Evolutionary conservation across 2,113 vertebrate genomes (phyloP), one percentile per base, ranked within the genome.

Genomic region (Lonchura striata): DNA sequence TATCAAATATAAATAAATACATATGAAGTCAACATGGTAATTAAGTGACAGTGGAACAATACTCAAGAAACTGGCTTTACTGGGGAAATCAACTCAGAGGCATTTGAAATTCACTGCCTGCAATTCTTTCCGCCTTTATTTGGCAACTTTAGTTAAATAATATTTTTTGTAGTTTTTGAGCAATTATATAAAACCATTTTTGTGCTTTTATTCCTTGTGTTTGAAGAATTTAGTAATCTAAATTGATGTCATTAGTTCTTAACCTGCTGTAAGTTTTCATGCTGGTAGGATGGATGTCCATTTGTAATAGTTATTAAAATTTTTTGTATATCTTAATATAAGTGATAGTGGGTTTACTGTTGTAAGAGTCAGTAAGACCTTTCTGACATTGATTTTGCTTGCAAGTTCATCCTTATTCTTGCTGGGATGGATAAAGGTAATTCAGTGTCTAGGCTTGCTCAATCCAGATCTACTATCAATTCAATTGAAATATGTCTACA

Each of bases 401-500:
- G 95, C 88, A 95, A 90, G 96, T 94, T 95, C 92, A 95, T 94
- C 96, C 96, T 95, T 97, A 90, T 91, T 95, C 93, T 94, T 85
- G 92, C 97, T 92, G 91, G 90, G 94, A 94, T 86, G 81, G 96
- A 95, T 97, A 95, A 97, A 95, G 96, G 96, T 94, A 97, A 97
- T 97, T 96, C 96, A 96, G 94, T 97, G 86, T 85, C 47, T 75
- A 47, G 96, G 96, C 96, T 96, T 95, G 90, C 93, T 97, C 94
- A 94, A 85, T 96, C 94, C 97, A 94, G 95, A 97, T 96, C 97
- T 97, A 86, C 96, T 97, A 97, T 97, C 97, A 97, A 83, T 96
- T 96, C 96, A 97, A 94, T 95, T 97, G 98, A 96, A 97, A 96
- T 92, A 97, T 96, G 94, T 97, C 98, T 97, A 94, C 96, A 91